phyloP scores from a whole-genome alignment of 2,797 vertebrate genomes.

The Craterocephalus amniculus region DNA sequence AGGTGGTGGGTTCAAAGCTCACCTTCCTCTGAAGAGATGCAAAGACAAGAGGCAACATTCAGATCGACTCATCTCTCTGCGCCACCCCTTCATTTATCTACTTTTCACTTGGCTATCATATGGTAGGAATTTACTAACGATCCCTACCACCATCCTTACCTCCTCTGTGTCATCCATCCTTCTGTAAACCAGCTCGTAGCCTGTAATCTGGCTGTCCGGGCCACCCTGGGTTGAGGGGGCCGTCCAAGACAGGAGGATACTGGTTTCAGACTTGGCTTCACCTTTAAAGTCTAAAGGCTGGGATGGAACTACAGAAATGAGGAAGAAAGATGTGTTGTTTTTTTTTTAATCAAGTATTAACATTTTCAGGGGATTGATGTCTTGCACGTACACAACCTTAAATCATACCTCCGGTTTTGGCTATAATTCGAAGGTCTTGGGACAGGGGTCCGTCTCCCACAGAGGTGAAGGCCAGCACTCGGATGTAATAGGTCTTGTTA shows the following conservation, averaged over 20 bases:
- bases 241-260: conserved; percentile 95
- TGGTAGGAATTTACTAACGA: no score
- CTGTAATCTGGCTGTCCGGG: conserved; percentile 92
- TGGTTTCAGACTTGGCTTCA: conserved; percentile 97
- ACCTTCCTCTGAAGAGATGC: conserved; percentile 82
- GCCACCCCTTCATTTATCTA: neutral
- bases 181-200: conserved; percentile 93
- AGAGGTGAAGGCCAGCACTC: conserved; percentile 98
- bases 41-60: conserved; percentile 11
- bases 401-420: conserved; percentile 94
- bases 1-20: conserved; percentile 89
- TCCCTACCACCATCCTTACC: conserved; percentile 72
- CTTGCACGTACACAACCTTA: neutral
- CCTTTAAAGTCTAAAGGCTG: conserved; percentile 96
- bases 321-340: conserved; percentile 9
- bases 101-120: neutral
- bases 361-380: neutral
- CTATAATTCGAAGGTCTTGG: conserved; percentile 96
- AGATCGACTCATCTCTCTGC: neutral
- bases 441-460: conserved; percentile 98
- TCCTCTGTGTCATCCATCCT: conserved; percentile 92
- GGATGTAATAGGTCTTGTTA: conserved; percentile 96
- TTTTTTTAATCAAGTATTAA: neutral
- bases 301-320: conserved; percentile 87
- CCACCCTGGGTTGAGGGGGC: conserved; percentile 86